Evolutionary conservation across 1,140 invertebrate genomes (phyloP), one percentile per base, ranked within the genome.

Genomic region (Drosophila repletoides): DNA sequence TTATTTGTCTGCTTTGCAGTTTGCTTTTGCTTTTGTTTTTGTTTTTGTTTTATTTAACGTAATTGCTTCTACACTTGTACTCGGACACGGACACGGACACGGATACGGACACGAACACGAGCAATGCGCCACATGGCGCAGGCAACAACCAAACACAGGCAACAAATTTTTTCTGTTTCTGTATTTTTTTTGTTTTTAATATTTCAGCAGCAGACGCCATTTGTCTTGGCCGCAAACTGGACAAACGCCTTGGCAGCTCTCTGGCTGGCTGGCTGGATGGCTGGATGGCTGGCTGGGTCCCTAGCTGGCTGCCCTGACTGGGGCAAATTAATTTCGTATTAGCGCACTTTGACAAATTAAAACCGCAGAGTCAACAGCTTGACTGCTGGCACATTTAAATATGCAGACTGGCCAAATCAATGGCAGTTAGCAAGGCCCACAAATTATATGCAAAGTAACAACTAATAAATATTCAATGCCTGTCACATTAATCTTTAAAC

Each of bases 401-500:
- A 65, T 56, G 61, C 56, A 34, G 59, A 31, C 26, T 24, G 43
- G 28, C 17, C 76, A 72, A 77, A 83, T 83, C 77, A 84, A 83
- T 84, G 79, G 64, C 73, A 40, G 64, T 64, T 69, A 46, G 64
- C 53, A 26, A n/a, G 65, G 51, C 46, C 69, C 79, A 83, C 79
- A 83, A 83, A 86, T 83, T 84, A 83, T 83, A 83, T 83, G 79
- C 79, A 83, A 83, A 83, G 75, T 79, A 83, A 84, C 79, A 83
- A 83, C 79, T 83, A 83, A 83, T 83, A 83, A 83, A 83, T 83
- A 83, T 83, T 83, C 79, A 83, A 83, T 83, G 79, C 49, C 80
- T 86, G 79, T 83, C 79, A 81, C 79, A 83, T 83, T 83, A 83
- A 83, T 83, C 79, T 83, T 83, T 83, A 83, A 83, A 67, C 70